Percentiles rank a stretch among this genome's conserved stretches.
These are phyloP conservation scores for Atopsyche davidsoni DNA, from an alignment of 1,140 invertebrate genomes.

Conservation along the genomic window DNA sequence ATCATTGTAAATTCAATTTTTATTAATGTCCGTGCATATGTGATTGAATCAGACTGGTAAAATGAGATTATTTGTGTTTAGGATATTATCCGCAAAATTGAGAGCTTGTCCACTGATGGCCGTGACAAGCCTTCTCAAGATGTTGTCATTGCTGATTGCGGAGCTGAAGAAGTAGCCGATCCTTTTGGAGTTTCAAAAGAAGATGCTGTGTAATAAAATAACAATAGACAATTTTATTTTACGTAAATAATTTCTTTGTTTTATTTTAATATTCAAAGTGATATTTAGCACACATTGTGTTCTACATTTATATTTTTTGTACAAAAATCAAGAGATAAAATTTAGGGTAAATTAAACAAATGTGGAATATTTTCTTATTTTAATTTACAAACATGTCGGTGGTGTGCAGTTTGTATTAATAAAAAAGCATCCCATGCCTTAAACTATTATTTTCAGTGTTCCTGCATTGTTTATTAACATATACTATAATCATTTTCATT, in stretches of 20 bases:
- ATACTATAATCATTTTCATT: not conserved
- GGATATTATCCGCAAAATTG: conserved; percentile 82
- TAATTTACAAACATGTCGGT: not conserved
- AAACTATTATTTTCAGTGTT: not conserved
- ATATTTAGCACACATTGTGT: conserved; percentile 3
- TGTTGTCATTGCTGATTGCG: conserved; percentile 71
- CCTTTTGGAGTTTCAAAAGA: conserved; percentile 76
- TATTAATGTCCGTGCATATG: too few species aligned
- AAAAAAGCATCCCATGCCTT: not conserved
- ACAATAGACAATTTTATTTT: not conserved
- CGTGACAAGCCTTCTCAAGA: conserved; percentile 74
- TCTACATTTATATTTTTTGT: conserved; percentile 21
- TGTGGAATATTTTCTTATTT: not conserved
- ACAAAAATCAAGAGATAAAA: not conserved
- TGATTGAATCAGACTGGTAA: too few species aligned
- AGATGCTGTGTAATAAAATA: conserved; percentile 52
- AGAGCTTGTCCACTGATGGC: conserved; percentile 64
- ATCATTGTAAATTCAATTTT: too few species aligned
- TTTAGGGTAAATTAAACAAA: not conserved
- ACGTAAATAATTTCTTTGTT: conserved; percentile 5
- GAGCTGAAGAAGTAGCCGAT: conserved; percentile 61
- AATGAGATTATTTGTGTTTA: conserved; percentile 46
- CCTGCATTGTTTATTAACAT: not conserved
- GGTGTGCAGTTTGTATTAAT: not conserved
- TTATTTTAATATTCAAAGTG: conserved; percentile 8